Evolutionary conservation across 2,797 vertebrate species (phyloP).

Genomic region (Molossus alvarezi): DNA sequence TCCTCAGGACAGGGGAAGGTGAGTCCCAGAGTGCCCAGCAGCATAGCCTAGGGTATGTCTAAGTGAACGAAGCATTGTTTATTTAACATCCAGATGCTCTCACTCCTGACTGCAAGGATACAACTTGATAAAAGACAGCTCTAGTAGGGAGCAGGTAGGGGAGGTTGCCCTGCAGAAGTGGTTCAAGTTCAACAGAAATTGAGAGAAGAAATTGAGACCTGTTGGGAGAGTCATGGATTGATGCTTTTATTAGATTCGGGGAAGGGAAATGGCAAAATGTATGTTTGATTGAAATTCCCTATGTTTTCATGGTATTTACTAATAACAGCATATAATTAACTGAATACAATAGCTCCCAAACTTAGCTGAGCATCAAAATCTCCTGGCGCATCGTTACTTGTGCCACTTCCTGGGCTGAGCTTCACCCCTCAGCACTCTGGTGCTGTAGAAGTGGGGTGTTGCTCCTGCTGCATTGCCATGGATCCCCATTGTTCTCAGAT

Average conservation of each 20-base stretch:
- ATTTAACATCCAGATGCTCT: not conserved
- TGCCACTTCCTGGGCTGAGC: not conserved
- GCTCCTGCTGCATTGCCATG: not conserved
- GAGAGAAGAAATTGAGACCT: not conserved
- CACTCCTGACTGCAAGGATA: not conserved
- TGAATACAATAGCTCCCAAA: conserved; percentile 42
- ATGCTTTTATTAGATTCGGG: not conserved
- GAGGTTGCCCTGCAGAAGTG: not conserved
- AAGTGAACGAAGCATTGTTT: not conserved
- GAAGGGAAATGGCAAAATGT: conserved; percentile 1
- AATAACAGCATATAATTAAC: conserved; percentile 62
- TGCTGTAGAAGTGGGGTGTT: not conserved
- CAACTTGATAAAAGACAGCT: not conserved
- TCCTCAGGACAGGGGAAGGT: not conserved
- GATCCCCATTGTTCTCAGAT: not conserved
- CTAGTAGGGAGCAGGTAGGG: not conserved
- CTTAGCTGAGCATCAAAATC: not conserved
- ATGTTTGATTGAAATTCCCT: conserved; percentile 41
- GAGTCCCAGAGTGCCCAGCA: not conserved
- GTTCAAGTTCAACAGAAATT: not conserved
- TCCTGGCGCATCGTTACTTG: not conserved
- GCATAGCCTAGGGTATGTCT: not conserved
- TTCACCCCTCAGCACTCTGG: not conserved
- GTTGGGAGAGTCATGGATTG: not conserved
- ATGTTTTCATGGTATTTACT: conserved; percentile 57